These are phyloP conservation scores for Acropora yongei DNA, from an alignment of 64 coral and sea anemone species.

Conservation along the genomic window DNA sequence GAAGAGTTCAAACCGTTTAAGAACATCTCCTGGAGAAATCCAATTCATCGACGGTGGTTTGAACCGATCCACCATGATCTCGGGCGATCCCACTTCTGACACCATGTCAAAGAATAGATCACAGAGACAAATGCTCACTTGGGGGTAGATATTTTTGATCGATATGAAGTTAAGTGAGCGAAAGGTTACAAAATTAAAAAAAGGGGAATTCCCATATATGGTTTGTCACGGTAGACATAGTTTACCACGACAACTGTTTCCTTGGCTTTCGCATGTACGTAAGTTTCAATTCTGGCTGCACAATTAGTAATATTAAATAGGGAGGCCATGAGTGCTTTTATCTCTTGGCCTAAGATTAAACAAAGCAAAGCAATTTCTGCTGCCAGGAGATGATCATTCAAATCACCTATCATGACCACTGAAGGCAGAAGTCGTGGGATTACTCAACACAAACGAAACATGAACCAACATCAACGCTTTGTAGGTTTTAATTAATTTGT, in stretches of 20 bases:
- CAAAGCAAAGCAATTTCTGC: background rate
- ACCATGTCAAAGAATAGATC: background rate
- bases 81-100: background rate
- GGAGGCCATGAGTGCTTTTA: too few species aligned
- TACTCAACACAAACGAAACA: background rate
- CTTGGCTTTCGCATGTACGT: too few species aligned
- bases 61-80: slow-evolving; percentile 59
- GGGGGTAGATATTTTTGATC: too few species aligned
- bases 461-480: background rate
- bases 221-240: too few species aligned
- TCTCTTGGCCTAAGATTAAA: too few species aligned
- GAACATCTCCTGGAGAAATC: slow-evolving; percentile 60
- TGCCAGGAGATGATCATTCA: background rate
- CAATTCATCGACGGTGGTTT: slow-evolving; percentile 72
- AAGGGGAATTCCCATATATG: too few species aligned
- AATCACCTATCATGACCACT: background rate
- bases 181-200: too few species aligned
- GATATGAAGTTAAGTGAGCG: too few species aligned
- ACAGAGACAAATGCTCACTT: background rate
- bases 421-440: background rate
- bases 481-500: background rate
- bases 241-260: too few species aligned
- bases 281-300: too few species aligned
- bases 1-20: slow-evolving; percentile 71
- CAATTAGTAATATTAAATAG: too few species aligned